phyloP scores from a whole-genome alignment of 2,113 vertebrate genomes.

The Eclectus roratus region DNA sequence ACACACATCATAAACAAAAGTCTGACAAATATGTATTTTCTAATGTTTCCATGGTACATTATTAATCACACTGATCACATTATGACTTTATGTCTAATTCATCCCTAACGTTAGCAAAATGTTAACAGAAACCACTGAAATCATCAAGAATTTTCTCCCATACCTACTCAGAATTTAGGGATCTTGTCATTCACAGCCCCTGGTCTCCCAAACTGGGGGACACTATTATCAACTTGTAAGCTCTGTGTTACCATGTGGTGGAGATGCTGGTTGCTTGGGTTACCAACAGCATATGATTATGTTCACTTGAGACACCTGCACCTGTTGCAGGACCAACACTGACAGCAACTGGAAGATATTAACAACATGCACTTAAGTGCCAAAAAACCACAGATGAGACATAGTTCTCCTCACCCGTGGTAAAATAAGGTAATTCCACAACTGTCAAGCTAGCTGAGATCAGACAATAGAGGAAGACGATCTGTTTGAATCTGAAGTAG shows the following conservation, averaged over 20 bases:
- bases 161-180: background rate
- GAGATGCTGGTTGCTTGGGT: background rate
- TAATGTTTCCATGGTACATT: background rate
- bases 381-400: background rate
- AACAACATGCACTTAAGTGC: background rate
- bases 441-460: background rate
- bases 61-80: background rate
- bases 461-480: background rate
- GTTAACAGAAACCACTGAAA: background rate
- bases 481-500: background rate
- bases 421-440: background rate
- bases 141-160: background rate
- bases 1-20: background rate
- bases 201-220: background rate
- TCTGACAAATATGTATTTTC: background rate
- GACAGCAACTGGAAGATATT: background rate
- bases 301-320: background rate
- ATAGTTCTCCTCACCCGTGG: background rate
- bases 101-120: background rate
- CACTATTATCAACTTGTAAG: background rate
- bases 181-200: background rate
- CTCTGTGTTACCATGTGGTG: background rate
- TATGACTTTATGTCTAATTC: background rate
- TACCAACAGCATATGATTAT: background rate
- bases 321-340: background rate